A percentile compares a stretch with the other conserved stretches of the same genome.
These are phyloP conservation scores for Bufo bufo DNA, from an alignment of 2,113 vertebrate species.

Conservation along the genomic window DNA sequence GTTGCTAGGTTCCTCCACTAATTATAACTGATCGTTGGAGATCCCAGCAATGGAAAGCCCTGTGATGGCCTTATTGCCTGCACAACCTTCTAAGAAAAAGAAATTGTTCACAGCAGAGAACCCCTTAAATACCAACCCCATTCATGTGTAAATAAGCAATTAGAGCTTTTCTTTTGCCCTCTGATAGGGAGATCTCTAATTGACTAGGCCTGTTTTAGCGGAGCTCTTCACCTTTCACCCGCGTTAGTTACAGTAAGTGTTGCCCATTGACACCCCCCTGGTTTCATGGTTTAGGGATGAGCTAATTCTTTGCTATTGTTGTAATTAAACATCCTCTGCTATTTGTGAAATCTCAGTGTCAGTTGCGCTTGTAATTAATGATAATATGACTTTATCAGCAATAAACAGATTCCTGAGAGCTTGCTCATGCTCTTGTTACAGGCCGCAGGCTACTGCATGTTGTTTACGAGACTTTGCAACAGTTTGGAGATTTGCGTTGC, in stretches of 20 bases:
- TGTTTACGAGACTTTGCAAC: neutral
- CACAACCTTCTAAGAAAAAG: neutral
- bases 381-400: conserved; percentile 4
- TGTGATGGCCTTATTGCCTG: neutral
- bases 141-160: neutral
- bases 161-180: neutral
- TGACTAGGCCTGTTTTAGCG: neutral
- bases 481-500: neutral
- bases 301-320: conserved; percentile 17
- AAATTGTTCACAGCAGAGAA: neutral
- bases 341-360: neutral
- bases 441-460: neutral
- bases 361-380: neutral
- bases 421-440: conserved; percentile 5
- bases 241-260: neutral
- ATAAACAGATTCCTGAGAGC: conserved; percentile 12
- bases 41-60: neutral
- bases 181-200: neutral
- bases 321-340: conserved; percentile 29
- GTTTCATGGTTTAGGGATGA: neutral
- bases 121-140: neutral
- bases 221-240: neutral
- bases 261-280: neutral
- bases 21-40: neutral
- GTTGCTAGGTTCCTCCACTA: neutral